phyloP scores from a whole-genome alignment of 2,797 vertebrate species.

The Micropoecilia bifurca region DNA sequence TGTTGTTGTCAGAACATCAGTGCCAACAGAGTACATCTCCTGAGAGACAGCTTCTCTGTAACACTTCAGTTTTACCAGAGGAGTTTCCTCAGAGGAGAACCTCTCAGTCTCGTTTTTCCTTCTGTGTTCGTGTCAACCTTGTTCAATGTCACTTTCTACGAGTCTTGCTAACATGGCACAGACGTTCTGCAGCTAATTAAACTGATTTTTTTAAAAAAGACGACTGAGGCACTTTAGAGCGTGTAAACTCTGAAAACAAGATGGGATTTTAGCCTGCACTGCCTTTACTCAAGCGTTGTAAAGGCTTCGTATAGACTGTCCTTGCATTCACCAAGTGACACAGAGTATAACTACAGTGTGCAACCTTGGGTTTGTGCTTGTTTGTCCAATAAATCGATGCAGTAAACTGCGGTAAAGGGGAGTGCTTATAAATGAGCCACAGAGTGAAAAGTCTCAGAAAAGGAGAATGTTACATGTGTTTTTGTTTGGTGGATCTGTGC shows the following conservation, averaged over 20 bases:
- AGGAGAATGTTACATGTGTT: neutral
- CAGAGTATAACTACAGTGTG: neutral
- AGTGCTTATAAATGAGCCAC: neutral
- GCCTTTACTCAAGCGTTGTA: neutral
- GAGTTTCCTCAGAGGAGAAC: constrained; percentile 4
- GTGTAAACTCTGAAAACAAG: constrained; percentile 2
- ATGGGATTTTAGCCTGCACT: neutral
- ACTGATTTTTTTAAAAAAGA: constrained; percentile 5
- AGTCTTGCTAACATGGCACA: neutral
- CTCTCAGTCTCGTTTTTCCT: constrained; percentile 17
- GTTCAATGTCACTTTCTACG: constrained; percentile 7
- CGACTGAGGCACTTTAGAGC: neutral
- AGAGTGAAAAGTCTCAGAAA: neutral
- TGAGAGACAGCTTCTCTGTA: constrained; percentile 28
- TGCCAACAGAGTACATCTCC: constrained; percentile 18
- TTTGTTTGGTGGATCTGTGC: constrained; percentile 2
- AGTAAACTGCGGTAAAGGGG: neutral
- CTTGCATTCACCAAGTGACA: neutral
- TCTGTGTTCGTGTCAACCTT: constrained; percentile 12
- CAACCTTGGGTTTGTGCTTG: neutral
- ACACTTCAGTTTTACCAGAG: constrained; percentile 1
- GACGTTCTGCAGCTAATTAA: neutral
- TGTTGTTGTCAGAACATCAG: constrained; percentile 25
- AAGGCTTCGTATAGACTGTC: neutral
- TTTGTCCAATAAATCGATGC: neutral